A percentile compares a stretch with the other conserved stretches of the same genome.
Conservation (phyloP, 2,113 vertebrate species). For the Geococcyx californianus region DNA sequence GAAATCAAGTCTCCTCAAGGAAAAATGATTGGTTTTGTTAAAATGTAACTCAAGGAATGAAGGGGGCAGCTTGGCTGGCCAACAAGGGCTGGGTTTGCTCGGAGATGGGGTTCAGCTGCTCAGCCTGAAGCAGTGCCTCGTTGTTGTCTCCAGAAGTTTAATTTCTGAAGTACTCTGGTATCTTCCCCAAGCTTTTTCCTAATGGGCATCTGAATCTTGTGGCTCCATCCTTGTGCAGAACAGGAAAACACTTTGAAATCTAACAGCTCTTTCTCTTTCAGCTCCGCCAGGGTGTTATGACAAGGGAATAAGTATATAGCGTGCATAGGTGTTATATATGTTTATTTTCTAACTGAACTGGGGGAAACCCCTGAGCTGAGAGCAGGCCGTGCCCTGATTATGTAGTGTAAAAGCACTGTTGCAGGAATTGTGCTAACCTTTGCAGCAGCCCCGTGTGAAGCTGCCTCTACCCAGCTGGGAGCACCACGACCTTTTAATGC, state of each 20-base stretch:
- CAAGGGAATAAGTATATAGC: neutral
- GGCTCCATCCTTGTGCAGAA: neutral
- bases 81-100: neutral
- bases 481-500: neutral
- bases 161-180: neutral
- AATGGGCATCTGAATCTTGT: fast-evolving
- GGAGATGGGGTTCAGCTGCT: neutral
- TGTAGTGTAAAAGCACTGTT: fast-evolving
- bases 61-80: neutral
- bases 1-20: neutral
- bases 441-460: fast-evolving
- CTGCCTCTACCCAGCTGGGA: neutral
- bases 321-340: too few species aligned
- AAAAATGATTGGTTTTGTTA: neutral
- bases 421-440: fast-evolving
- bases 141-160: neutral
- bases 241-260: neutral
- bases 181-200: neutral
- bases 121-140: neutral
- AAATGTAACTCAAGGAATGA: neutral
- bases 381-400: neutral
- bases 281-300: neutral
- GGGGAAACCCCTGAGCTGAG: neutral
- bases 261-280: neutral
- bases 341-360: neutral